Percentiles rank a stretch among this genome's conserved stretches.
phyloP scores from a whole-genome alignment of 2,797 vertebrate genomes.

The Brotula barbata region DNA sequence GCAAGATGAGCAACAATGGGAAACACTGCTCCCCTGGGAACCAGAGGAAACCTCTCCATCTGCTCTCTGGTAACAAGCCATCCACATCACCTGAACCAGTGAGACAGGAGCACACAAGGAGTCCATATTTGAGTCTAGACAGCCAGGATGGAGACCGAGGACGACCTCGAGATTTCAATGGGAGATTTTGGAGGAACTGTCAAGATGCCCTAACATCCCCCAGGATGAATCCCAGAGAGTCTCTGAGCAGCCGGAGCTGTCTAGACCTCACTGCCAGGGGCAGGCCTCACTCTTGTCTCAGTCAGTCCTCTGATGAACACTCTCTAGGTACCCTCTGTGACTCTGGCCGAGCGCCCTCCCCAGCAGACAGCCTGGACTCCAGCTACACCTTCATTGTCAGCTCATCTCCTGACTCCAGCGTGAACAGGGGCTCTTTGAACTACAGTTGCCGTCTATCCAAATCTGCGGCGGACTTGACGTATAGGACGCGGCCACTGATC shows the following conservation, averaged over 20 bases:
- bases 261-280: conserved; percentile 67
- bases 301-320: conserved; percentile 75
- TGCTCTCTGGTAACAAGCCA: conserved; percentile 34
- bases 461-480: conserved; percentile 75
- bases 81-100: conserved; percentile 62
- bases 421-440: conserved; percentile 59
- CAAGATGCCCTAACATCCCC: conserved; percentile 42
- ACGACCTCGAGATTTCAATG: conserved; percentile 39
- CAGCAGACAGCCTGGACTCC: conserved; percentile 82
- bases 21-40: conserved; percentile 43
- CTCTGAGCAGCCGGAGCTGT: conserved; percentile 72
- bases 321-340: conserved; percentile 62
- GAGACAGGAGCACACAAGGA: conserved; percentile 42
- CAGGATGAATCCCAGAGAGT: conserved; percentile 50
- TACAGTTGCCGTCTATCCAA: conserved; percentile 69
- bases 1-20: conserved; percentile 40
- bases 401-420: conserved; percentile 65
- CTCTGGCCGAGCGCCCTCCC: conserved; percentile 73
- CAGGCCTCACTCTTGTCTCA: conserved; percentile 64
- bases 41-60: conserved; percentile 45
- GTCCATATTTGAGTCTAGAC: conserved; percentile 54
- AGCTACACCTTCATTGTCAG: conserved; percentile 82
- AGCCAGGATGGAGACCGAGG: conserved; percentile 41
- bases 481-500: conserved; percentile 61
- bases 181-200: conserved; percentile 34